phyloP scores from a whole-genome alignment of 1,140 invertebrate genomes.

The Plutomurus gul region DNA sequence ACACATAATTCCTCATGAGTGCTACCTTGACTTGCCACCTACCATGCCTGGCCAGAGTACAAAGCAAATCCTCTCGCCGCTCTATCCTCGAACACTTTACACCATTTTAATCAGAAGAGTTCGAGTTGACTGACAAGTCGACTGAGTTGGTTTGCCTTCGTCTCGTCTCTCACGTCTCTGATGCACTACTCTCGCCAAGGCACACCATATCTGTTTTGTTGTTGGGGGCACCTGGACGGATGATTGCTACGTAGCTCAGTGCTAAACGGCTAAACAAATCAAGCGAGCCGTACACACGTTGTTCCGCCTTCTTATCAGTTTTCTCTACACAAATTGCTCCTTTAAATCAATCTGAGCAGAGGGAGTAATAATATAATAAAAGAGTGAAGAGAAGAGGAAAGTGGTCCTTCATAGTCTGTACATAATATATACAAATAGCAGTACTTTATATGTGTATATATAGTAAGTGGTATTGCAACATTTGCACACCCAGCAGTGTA shows the following conservation, averaged over 20 bases:
- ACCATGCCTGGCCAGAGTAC: no score
- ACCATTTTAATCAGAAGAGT: constrained; percentile 13
- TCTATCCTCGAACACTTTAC: neutral
- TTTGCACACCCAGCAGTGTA: neutral
- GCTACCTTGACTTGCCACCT: no score
- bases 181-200: neutral
- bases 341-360: neutral
- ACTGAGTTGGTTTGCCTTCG: neutral
- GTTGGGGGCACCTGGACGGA: neutral
- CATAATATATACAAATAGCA: no score
- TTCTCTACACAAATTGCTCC: constrained; percentile 8
- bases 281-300: constrained; percentile 21
- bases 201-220: neutral
- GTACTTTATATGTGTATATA: no score
- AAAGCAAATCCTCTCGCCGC: neutral
- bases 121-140: neutral
- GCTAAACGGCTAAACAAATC: constrained; percentile 24
- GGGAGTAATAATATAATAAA: neutral
- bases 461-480: neutral
- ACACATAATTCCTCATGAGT: no score
- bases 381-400: neutral
- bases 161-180: neutral
- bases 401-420: neutral
- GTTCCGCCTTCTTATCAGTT: constrained; percentile 18
- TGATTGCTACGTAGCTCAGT: neutral